Conservation (phyloP, 2,797 vertebrate species). For the Cynopterus sphinx region DNA sequence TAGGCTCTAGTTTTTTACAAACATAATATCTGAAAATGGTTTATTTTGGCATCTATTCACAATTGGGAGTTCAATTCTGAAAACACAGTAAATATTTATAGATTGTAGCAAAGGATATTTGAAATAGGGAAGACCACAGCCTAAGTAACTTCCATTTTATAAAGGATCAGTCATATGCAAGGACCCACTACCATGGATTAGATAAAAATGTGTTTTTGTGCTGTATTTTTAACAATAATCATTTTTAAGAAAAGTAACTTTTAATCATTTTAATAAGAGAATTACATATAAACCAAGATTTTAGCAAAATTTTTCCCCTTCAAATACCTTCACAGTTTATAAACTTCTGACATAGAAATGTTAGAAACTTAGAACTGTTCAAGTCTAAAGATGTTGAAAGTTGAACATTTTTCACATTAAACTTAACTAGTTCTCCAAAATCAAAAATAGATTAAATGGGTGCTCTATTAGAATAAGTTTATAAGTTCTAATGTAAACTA, state of each 20-base stretch:
- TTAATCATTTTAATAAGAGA: neutral
- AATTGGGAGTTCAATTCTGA: constrained; percentile 29
- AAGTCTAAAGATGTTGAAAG: neutral
- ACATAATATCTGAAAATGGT: constrained; percentile 22
- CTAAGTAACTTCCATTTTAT: neutral
- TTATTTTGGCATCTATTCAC: constrained; percentile 43
- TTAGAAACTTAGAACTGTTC: neutral
- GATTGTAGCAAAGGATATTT: neutral
- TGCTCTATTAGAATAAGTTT: neutral
- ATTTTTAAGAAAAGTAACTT: neutral
- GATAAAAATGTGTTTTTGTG: neutral
- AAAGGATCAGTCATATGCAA: neutral
- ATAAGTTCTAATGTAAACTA: neutral
- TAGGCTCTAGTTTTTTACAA: constrained; percentile 54
- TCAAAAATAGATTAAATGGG: neutral
- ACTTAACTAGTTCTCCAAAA: neutral
- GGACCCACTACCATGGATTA: neutral
- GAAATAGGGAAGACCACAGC: neutral
- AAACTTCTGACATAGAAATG: neutral
- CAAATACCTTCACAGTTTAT: neutral
- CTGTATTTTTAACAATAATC: neutral
- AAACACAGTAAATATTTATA: constrained; percentile 5
- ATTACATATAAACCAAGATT: neutral
- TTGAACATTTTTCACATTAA: neutral
- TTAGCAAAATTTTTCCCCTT: neutral